phyloP scores from a whole-genome alignment of 2,797 vertebrate genomes.

The Gambelia wislizenii region DNA sequence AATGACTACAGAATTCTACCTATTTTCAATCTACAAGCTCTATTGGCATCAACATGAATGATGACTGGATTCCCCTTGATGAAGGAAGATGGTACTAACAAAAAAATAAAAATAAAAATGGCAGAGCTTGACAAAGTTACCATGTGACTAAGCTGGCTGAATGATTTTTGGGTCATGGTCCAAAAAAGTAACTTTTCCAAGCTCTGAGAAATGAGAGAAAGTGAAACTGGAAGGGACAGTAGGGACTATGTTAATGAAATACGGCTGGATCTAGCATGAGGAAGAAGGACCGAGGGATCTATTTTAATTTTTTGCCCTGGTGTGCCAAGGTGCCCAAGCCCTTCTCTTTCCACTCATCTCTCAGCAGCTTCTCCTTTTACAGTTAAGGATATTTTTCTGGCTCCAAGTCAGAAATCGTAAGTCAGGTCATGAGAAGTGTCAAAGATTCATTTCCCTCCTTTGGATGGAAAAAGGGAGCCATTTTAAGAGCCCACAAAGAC shows the following conservation, averaged over 20 bases:
- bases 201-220: too few relatives aligned
- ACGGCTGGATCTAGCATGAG: neutral
- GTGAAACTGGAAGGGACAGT: neutral
- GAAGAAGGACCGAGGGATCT: neutral
- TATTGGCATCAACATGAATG: too few relatives aligned
- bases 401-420: constrained; percentile 80
- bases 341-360: constrained; percentile 43
- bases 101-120: too few relatives aligned
- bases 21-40: neutral
- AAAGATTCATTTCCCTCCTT: constrained; percentile 86
- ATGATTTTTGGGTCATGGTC: too few relatives aligned
- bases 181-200: too few relatives aligned
- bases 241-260: neutral
- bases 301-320: neutral
- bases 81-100: neutral
- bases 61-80: neutral
- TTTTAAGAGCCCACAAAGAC: constrained; percentile 77
- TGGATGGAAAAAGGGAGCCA: constrained; percentile 84
- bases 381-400: constrained; percentile 78
- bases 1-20: neutral
- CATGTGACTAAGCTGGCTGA: too few relatives aligned
- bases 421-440: constrained; percentile 92
- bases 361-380: constrained; percentile 72
- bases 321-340: neutral
- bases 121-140: too few relatives aligned